A percentile compares a stretch with the other conserved stretches of the same genome.
These are phyloP conservation scores for Sebastes minor DNA, from an alignment of 2,797 vertebrate genomes.

Conservation along the genomic window DNA sequence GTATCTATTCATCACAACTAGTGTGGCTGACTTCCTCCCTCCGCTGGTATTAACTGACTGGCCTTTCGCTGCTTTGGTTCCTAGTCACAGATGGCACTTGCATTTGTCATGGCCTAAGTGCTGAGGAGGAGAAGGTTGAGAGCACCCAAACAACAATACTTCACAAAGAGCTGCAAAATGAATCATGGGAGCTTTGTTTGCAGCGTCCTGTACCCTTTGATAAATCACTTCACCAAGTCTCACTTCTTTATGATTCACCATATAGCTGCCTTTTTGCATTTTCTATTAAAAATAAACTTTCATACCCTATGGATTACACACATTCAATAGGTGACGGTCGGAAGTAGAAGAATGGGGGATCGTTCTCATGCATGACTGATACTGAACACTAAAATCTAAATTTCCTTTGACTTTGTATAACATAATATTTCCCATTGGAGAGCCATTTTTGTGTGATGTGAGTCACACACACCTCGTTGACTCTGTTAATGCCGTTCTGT, in stretches of 20 bases:
- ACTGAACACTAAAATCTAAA: neutral
- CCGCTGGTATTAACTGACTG: constrained; percentile 37
- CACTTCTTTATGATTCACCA: constrained; percentile 16
- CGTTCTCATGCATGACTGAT: neutral
- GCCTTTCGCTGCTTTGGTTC: constrained; percentile 48
- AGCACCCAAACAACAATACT: constrained; percentile 38
- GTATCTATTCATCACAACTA: constrained; percentile 69
- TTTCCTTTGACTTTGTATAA: neutral
- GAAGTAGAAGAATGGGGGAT: neutral
- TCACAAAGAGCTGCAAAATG: constrained; percentile 43
- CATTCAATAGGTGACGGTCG: neutral
- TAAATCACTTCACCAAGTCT: constrained; percentile 46
- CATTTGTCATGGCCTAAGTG: constrained; percentile 66
- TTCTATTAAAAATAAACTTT: neutral
- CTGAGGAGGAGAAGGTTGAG: constrained; percentile 48
- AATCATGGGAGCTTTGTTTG: constrained; percentile 42
- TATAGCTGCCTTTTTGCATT: constrained; percentile 28
- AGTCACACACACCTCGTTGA: constrained; percentile 35
- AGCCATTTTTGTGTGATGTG: constrained; percentile 1
- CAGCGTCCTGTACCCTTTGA: constrained; percentile 29
- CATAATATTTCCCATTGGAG: neutral
- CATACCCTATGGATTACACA: neutral
- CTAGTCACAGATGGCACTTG: constrained; percentile 63
- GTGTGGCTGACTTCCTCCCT: constrained; percentile 49
- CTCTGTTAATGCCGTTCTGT: constrained; percentile 31